These are phyloP conservation scores for Palaemon carinicauda DNA, from an alignment of 1,140 invertebrate genomes.

Conservation along the genomic window DNA sequence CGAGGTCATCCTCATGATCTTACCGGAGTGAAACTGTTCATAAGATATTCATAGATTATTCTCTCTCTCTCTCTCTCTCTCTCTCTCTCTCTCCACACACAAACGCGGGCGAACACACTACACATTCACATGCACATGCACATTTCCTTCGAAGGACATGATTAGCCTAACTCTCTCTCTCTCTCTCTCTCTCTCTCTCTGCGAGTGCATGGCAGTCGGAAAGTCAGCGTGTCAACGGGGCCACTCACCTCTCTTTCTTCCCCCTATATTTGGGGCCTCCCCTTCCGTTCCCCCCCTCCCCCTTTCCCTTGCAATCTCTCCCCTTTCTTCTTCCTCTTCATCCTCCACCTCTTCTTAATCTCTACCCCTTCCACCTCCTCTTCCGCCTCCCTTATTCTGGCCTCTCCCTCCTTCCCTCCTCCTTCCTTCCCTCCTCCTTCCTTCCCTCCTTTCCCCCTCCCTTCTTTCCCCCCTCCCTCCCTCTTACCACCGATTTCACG, in stretches of 20 bases:
- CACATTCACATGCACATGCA: too few relatives aligned
- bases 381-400: not conserved
- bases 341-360: not conserved
- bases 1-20: too few relatives aligned
- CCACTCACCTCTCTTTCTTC: not conserved
- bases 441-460: not conserved
- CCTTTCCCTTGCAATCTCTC: not conserved
- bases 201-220: too few relatives aligned
- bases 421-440: not conserved
- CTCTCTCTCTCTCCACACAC: not conserved
- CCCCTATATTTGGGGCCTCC: not conserved
- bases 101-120: too few relatives aligned
- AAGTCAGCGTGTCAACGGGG: too few relatives aligned
- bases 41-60: too few relatives aligned
- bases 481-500: not conserved
- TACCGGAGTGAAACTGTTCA: too few relatives aligned
- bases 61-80: not conserved
- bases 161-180: not conserved
- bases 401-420: not conserved
- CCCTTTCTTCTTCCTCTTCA: not conserved
- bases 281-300: not conserved
- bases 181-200: not conserved
- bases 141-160: not conserved
- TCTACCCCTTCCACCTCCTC: not conserved
- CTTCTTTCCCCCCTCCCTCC: not conserved